Evolutionary conservation across 2,797 vertebrate species (phyloP), one percentile per base, ranked within the genome.

Genomic region (Bryconaethiops microstoma): DNA sequence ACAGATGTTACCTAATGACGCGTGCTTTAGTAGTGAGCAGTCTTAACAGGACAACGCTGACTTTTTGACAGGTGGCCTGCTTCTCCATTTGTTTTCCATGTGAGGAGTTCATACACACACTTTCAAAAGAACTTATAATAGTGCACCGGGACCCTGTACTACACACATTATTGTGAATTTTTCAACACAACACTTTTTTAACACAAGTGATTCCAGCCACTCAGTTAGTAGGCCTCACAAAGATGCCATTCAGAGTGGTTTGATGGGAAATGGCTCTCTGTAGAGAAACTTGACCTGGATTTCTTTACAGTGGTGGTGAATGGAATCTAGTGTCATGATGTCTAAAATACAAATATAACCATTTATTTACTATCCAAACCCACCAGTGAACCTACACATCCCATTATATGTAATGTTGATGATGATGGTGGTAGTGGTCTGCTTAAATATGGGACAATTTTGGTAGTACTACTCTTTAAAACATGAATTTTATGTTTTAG

Each of bases 11-110:
- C 76, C 55, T 21, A 42, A 42, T 74, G 40, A 67, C 17, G 23
- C 40, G 70, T 52, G 70, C 67, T 52, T 68, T 65, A 74, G 76
- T 78, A 17, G 40, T 68, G 80, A 76, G 55, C 62, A 62, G 79
- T 73, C 63, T 67, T 77, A 52, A 7, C 62, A 7, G 64, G 70
- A 72, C 70, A 39, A 72, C 50, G 2, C 70, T 35, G 50, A 54
- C 23, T 10, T 52, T 52, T 29, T 16, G 48, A 2, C 48, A 50
- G 7, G 29, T 14, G 21, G 4, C 60, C 55, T 50, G 57, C 59
- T 48, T 40, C 48, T 78, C n/a, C 45, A 29, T 70, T 71, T 19
- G 13, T 72, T 71, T 78, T 54, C 50, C 17, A 9, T 78, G 52
- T 81, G 74, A 81, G 77, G 76, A 76, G 76, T 69, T 0, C 6